phyloP scores from a whole-genome alignment of 2,888 invertebrate species.

The Tenthredo livida region DNA sequence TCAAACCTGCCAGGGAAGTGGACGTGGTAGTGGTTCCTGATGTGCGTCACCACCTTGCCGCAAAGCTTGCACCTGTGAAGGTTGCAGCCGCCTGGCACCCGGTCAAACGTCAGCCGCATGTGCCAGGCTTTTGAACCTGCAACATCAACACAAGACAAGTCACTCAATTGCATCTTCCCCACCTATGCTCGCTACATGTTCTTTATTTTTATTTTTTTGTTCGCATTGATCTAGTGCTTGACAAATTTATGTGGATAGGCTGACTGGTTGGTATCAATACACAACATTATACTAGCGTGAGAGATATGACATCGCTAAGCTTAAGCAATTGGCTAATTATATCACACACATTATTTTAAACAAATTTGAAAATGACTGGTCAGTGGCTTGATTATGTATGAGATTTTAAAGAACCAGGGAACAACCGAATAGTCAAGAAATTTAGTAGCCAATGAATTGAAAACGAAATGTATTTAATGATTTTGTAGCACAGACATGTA shows the following conservation, averaged over 20 bases:
- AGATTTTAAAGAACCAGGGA: background rate
- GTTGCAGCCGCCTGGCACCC: slow-evolving; percentile 94
- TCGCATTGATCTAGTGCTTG: slow-evolving; percentile 39
- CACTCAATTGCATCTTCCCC: slow-evolving; percentile 76
- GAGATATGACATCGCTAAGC: background rate
- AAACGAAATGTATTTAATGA: background rate
- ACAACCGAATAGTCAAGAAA: background rate
- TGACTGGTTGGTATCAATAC: background rate
- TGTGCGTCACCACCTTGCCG: slow-evolving; percentile 96
- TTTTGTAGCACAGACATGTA: background rate
- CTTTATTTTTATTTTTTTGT: slow-evolving; percentile 3
- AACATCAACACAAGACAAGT: slow-evolving; percentile 83
- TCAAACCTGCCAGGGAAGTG: slow-evolving; percentile 96
- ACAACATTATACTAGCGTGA: background rate
- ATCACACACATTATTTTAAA: background rate
- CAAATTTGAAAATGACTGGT: background rate
- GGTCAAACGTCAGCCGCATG: slow-evolving; percentile 96
- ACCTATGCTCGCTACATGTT: slow-evolving; percentile 37
- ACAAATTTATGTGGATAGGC: slow-evolving; percentile 33
- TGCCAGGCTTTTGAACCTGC: slow-evolving; percentile 97
- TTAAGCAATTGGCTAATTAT: background rate
- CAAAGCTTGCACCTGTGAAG: slow-evolving; percentile 96
- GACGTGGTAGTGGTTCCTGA: slow-evolving; percentile 96
- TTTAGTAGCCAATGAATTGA: background rate
- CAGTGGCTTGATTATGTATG: background rate